Base-by-base conservation (phyloP, 2,888 invertebrate species). In the Nebria brevicollis region DNA sequence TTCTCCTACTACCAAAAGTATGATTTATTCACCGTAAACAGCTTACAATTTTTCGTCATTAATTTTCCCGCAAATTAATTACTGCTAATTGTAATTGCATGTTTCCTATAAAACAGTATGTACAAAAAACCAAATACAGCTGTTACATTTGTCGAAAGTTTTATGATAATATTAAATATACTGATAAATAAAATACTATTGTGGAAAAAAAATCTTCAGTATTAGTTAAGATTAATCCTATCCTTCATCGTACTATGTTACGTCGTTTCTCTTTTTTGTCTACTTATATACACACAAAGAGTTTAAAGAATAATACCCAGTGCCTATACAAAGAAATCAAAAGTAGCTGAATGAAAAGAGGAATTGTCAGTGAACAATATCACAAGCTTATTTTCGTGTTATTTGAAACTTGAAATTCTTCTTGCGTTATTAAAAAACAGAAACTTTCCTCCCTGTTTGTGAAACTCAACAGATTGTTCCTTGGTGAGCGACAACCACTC, bases 391-490 rank as follows among this genome's bases (percentile, higher is more conserved):
- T 70, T 70, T 70, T 70, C 26, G 34, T 70, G 70, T 26, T 70
- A 70, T 70, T 70, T 70, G n/a, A 26, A 70, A 70, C 70, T 25
- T 25, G 15, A 70, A 6, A 70, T 70, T 15, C 70, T 34, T 70
- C 34, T 5, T 5, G 11, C 70, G 70, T 25, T 70, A 70, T 70
- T 70, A 70, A 70, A 70, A 70, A 70, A 70, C 54, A 70, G 26
- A 70, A 70, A 70, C 70, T 70, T 70, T 70, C 26, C 13, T 25
- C 6, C 26, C 70, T 25, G 34, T 34, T 70, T 70, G 26, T 70
- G 70, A 26, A 70, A 70, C 26, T 20, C 70, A 70, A 70, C 70
- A 70, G 70, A 70, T 26, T 54, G 70, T 70, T 70, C 26, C 70
- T 11, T 26, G 11, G 20, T 15, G 70, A 70, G 25, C n/a, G 70